Base-by-base conservation (phyloP, 2,888 invertebrate species). In the Furcula furcula region DNA sequence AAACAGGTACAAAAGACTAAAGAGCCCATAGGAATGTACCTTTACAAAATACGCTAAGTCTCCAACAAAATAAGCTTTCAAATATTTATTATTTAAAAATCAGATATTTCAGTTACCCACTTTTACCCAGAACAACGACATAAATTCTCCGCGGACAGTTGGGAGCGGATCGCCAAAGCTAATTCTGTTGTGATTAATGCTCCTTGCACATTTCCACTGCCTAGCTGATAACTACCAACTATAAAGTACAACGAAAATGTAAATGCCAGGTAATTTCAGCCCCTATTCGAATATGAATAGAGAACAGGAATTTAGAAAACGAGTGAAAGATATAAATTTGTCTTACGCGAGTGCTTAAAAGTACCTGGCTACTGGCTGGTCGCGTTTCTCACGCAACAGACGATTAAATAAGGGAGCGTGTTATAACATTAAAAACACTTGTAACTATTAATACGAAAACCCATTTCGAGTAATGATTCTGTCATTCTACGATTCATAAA, bases 151-250 rank as follows among this genome's bases (percentile, higher is more conserved):
- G 50, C 65, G 73, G 84, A 85, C 87, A 85, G 76, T 80, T 69
- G 68, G 72, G 75, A 86, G 85, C 82, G 82, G 78, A 86, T 87
- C 84, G 82, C 85, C 83, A 81, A 83, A 86, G 86, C 86, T 86
- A 88, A 87, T 87, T 85, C 82, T 83, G 84, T 79, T 84, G 70
- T 88, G 88, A 88, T 88, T 86, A 88, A 88, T 88, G 87, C 79
- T 76, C 62, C 76, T 76, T 80, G 81, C 80, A 78, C 76, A 80
- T 81, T 85, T 77, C 78, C 76, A 81, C 70, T 55, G 53, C 61
- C 71, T 79, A 79, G 74, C 69, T 67, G 49, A 61, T 58, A 55
- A 53, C 35, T 34, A 47, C 70, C 54, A 73, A 62, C 41, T 51
- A 63, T 18, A 23, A 7, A 12, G 9, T 19, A 19, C 32, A 40